Percentiles rank a stretch among this genome's conserved stretches.
Evolutionary conservation across 2,113 vertebrate species (phyloP).

Genomic region (Saimiri boliviensis): DNA sequence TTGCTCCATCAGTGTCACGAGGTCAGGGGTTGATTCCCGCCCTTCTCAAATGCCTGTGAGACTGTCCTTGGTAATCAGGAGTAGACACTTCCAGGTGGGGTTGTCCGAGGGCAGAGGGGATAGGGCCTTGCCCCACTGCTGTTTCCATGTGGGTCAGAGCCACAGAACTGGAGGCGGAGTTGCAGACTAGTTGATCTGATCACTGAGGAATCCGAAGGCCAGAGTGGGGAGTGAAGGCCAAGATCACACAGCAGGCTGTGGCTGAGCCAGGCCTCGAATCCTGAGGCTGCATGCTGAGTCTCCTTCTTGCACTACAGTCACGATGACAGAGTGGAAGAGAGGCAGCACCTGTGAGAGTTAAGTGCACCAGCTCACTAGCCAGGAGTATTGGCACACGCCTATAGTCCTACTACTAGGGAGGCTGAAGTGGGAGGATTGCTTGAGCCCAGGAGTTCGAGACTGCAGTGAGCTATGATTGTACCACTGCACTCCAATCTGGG

Average conservation of each 20-base stretch:
- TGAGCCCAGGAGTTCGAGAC: background rate
- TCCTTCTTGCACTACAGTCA: background rate
- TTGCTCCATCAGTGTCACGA: constrained; percentile 29
- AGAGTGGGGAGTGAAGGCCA: background rate
- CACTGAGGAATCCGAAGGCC: background rate
- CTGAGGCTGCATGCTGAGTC: accelerated
- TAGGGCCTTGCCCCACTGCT: background rate
- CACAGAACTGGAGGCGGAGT: background rate
- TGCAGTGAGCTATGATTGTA: too few relatives aligned
- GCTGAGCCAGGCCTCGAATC: background rate
- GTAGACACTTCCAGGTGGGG: background rate
- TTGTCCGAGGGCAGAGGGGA: too few relatives aligned
- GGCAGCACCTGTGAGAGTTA: too few relatives aligned
- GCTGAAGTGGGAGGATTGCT: background rate
- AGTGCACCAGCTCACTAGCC: background rate
- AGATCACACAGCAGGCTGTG: background rate
- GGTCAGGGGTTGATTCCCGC: background rate
- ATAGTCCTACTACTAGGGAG: background rate
- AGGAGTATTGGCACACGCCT: background rate
- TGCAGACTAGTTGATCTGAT: background rate
- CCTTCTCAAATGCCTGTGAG: background rate
- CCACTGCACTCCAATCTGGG: background rate
- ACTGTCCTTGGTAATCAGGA: background rate
- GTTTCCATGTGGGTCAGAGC: background rate
- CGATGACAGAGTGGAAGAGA: background rate